Conservation (phyloP, 1,140 invertebrate genomes). For the Oryzaephilus surinamensis region DNA sequence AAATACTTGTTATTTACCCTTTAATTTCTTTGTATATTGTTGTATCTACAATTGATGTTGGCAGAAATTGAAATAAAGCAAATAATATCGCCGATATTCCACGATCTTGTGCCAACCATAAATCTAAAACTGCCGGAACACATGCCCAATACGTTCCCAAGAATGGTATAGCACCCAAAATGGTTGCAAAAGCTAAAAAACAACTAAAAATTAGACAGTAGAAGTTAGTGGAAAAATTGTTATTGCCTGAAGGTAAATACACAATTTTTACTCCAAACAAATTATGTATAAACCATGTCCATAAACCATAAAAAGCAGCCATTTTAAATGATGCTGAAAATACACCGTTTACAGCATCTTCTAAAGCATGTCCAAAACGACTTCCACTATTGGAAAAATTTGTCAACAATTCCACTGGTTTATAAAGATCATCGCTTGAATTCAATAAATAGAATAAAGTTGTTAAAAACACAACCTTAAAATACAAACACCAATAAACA, state of each 20-base stretch:
- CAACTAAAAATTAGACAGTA: slow-evolving; percentile 3
- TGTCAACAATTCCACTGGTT: slow-evolving; percentile 78
- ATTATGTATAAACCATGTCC: slow-evolving; percentile 96
- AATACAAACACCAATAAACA: slow-evolving; percentile 11
- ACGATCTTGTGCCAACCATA: slow-evolving; percentile 82
- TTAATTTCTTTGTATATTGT: slow-evolving; percentile 96
- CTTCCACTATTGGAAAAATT: slow-evolving; percentile 59
- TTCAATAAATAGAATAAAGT: slow-evolving; percentile 91
- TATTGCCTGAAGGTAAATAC: slow-evolving; percentile 87
- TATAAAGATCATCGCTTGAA: slow-evolving; percentile 79
- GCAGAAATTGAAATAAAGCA: slow-evolving; percentile 74
- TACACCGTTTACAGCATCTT: slow-evolving; percentile 65
- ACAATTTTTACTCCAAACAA: slow-evolving; percentile 91
- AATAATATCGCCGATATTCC: slow-evolving; percentile 66
- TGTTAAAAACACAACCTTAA: slow-evolving; percentile 88
- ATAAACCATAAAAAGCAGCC: slow-evolving; percentile 92
- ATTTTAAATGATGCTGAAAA: slow-evolving; percentile 95
- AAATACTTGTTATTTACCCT: slow-evolving; percentile 51
- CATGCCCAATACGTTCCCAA: slow-evolving; percentile 90
- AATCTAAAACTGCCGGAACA: slow-evolving; percentile 83
- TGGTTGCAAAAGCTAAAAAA: slow-evolving; percentile 69
- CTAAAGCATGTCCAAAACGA: slow-evolving; percentile 65
- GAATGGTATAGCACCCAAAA: slow-evolving; percentile 90
- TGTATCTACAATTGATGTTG: slow-evolving; percentile 84
- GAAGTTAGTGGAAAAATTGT: slow-evolving; percentile 36